Evolutionary conservation across 2,113 vertebrate species (phyloP), one percentile per base, ranked within the genome.

Genomic region (Pachycephala philippinensis): DNA sequence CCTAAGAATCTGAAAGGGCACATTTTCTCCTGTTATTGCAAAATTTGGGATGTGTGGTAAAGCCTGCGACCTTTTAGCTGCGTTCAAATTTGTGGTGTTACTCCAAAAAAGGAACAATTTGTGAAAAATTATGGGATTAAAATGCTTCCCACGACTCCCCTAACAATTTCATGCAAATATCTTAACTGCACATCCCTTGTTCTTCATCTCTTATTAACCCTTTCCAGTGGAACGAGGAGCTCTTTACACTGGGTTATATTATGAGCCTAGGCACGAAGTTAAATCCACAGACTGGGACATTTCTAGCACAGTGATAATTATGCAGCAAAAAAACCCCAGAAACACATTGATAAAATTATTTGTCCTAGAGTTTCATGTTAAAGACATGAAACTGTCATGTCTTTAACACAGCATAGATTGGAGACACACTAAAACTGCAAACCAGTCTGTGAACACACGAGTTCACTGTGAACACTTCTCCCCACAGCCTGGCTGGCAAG

Each of bases 81-180:
- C 27, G 28, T 53, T 93, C 65, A 75, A 83, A 94, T 85, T 84
- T 77, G 42, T 74, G 45, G 44, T 52, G 60, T 40, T 90, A 84
- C 83, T 84, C 93, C 37, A 0, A 49, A 65, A 94, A 90, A 95
- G 61, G 59, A 97, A 87, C 93, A 95, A 95, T 87, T 93, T 70
- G 87, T 74, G 59, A 95, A 89, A 97, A 88, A 92, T 84, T 91
- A 83, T 80, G 77, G 92, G 78, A 91, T 90, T 84, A 87, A 95
- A 94, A 93, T 84, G 80, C 83, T 89, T 95, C 68, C 75, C 52
- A 84, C 83, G 84, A 90, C 66, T 89, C 72, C 61, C 42, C 39
- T 77, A 84, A 90, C 69, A 91, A 88, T 91, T 90, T 95, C 63
- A 94, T 87, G 91, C 86, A 92, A 84, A 91, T 87, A 75, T 35